Evolutionary conservation across 2,888 invertebrate genomes (phyloP).

Genomic region (Agonopterix arenella): DNA sequence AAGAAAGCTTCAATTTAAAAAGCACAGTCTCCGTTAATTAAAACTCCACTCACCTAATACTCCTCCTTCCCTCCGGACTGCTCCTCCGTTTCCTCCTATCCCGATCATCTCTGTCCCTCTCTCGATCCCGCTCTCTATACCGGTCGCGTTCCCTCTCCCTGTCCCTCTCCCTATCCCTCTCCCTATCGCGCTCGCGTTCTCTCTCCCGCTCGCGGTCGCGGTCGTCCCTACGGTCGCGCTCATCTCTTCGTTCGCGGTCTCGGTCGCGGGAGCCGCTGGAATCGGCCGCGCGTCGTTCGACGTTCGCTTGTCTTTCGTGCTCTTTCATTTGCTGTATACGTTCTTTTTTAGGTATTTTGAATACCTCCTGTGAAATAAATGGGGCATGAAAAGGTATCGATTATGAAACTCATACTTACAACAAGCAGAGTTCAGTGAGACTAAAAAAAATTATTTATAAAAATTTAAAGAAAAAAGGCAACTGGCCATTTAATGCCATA

Average conservation of each 20-base stretch:
- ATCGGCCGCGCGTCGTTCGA: constrained; percentile 63
- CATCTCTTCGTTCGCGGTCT: constrained; percentile 33
- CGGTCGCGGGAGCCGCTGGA: constrained; percentile 60
- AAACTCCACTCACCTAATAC: constrained; percentile 46
- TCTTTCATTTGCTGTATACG: constrained; percentile 96
- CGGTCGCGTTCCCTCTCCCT: constrained; percentile 43
- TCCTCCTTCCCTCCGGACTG: constrained; percentile 64
- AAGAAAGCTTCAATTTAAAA: too few species aligned
- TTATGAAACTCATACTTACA: too few species aligned
- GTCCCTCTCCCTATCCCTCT: constrained; percentile 43
- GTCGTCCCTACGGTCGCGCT: constrained; percentile 27
- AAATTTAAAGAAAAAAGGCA: too few species aligned
- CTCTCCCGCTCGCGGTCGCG: constrained; percentile 43
- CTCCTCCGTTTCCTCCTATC: constrained; percentile 59
- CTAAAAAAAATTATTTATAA: too few species aligned
- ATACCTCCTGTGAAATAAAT: constrained; percentile 69
- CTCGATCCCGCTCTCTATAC: constrained; percentile 34
- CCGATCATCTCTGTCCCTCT: constrained; percentile 50
- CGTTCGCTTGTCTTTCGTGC: constrained; percentile 93
- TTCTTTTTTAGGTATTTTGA: constrained; percentile 96
- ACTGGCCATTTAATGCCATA: too few species aligned
- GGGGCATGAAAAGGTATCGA: background rate
- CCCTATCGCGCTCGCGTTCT: constrained; percentile 32
- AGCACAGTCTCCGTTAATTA: too few species aligned
- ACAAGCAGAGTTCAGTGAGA: too few species aligned